These are phyloP conservation scores for Lasioglossum albipes DNA, from an alignment of 1,140 invertebrate genomes.

Conservation along the genomic window DNA sequence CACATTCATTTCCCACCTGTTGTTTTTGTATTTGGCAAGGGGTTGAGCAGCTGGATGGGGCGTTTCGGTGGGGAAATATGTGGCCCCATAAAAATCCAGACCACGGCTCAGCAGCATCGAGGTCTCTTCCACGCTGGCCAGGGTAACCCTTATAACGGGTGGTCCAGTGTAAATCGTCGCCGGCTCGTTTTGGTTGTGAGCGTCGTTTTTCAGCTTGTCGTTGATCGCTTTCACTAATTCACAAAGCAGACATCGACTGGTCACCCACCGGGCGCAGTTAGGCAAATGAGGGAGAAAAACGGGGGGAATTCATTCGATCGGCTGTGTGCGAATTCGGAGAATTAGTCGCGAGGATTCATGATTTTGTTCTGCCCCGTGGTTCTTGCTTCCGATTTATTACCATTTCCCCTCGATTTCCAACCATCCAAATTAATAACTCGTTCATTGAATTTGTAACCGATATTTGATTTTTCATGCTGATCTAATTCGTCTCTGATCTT, in stretches of 20 bases:
- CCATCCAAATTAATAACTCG: background rate
- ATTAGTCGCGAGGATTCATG: conserved; percentile 3
- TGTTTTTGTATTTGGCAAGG: conserved; percentile 80
- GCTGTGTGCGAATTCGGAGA: conserved; percentile 4
- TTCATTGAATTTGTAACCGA: too few species aligned
- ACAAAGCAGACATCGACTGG: conserved; percentile 40
- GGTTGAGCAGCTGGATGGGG: conserved; percentile 82
- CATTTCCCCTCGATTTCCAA: background rate
- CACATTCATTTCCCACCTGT: conserved; percentile 72
- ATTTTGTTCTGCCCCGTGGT: background rate
- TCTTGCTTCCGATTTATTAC: background rate
- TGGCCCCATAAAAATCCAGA: conserved; percentile 91
- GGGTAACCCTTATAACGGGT: conserved; percentile 85
- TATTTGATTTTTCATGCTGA: too few species aligned
- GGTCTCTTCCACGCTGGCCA: conserved; percentile 90
- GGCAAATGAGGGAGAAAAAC: conserved; percentile 12
- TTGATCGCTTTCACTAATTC: conserved; percentile 76
- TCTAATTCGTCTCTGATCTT: too few species aligned
- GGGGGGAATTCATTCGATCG: conserved; percentile 27
- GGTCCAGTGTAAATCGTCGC: conserved; percentile 80
- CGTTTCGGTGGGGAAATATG: conserved; percentile 90
- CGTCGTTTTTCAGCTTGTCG: conserved; percentile 76
- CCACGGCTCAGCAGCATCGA: conserved; percentile 89
- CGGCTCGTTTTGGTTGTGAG: conserved; percentile 80
- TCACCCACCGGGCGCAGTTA: conserved; percentile 24